Evolutionary conservation across 2,113 vertebrate genomes (phyloP), one percentile per base, ranked within the genome.

Genomic region (Apteryx owenii): DNA sequence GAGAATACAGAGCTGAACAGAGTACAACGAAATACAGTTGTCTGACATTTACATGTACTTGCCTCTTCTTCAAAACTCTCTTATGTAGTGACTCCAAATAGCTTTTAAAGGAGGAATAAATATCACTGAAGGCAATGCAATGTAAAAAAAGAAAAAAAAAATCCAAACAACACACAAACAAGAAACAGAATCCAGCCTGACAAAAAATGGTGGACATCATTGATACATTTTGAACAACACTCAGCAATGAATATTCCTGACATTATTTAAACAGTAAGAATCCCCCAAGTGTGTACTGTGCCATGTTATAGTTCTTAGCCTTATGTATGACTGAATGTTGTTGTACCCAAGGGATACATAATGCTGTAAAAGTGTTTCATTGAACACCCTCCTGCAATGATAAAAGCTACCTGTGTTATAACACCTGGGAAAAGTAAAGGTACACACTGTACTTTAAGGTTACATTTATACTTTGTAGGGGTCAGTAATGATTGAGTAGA

Each of bases 21-120:
- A 76, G 78, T 62, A 88, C 46, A 89, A 90, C 3, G 58, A 88
- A 81, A 95, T 86, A 83, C 38, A 91, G 70, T 38, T 48, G 46
- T 92, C 61, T 82, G 90, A 96, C 90, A 97, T 93, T 88, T 86
- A 62, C 68, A 93, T 33, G 36, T 46, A 81, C 28, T 90, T 89
- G 81, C 78, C 48, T 86, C 12, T 62, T 80, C 40, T 93, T 78
- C 31, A 78, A n/a, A 85, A 58, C 46, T 90, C 36, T 15, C 5
- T 72, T 81, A n/a, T 48, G 46, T 36, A 88, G 42, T 65, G 66
- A 88, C 81, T 88, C 26, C 60, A 76, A 44, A 58, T 68, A 73
- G 78, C 18, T 95, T 91, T 92, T 56, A 51, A 84, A 93, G 83
- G 40, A 95, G 36, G 72, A 88, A 44, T 82, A 88, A 85, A 71